Evolutionary conservation across 2,797 vertebrate species (phyloP).

Genomic region (Siniperca undulata): DNA sequence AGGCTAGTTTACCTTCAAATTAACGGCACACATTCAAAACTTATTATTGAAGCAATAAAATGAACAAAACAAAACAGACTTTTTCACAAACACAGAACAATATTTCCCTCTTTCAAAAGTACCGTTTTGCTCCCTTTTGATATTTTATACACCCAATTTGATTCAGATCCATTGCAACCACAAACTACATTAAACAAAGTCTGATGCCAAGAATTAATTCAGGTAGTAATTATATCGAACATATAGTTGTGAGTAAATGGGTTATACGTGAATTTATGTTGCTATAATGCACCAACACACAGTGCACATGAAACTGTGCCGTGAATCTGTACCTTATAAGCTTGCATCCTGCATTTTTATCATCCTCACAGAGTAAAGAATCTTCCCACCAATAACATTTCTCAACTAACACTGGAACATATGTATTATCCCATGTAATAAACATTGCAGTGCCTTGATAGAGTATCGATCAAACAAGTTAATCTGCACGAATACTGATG

Average conservation of each 20-base stretch:
- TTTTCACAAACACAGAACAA: not conserved
- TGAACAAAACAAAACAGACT: not conserved
- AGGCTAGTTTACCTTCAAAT: not conserved
- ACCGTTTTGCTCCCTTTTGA: not conserved
- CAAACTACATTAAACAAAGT: not conserved
- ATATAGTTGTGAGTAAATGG: not conserved
- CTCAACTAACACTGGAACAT: not conserved
- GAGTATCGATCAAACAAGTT: not conserved
- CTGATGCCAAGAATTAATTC: not conserved
- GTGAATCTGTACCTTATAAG: not conserved
- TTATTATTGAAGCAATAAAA: not conserved
- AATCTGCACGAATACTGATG: not conserved
- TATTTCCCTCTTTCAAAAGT: not conserved
- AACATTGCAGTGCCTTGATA: not conserved
- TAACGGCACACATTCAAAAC: not conserved
- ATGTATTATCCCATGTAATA: not conserved
- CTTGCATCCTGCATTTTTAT: not conserved
- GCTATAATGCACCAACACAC: not conserved
- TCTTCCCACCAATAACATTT: not conserved
- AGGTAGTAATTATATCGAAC: not conserved
- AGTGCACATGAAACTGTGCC: not conserved
- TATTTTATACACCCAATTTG: not conserved
- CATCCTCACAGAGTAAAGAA: not conserved
- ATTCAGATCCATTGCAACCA: not conserved
- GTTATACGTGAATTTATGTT: not conserved